A percentile compares a stretch with the other conserved stretches of the same genome.
Evolutionary conservation across 2,888 invertebrate genomes (phyloP).

Genomic region (Globia sparganii): DNA sequence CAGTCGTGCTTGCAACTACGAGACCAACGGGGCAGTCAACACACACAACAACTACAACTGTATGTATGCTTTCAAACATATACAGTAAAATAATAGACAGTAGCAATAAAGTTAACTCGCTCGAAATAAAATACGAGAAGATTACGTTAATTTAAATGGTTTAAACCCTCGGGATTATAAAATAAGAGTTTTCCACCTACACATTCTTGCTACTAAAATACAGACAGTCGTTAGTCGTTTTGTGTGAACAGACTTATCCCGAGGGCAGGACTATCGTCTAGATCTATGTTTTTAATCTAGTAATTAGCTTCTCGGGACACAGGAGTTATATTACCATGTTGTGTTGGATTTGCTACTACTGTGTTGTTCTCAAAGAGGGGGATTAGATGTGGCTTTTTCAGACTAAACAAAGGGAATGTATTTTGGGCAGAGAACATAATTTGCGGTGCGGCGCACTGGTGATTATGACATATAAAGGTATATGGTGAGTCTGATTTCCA

Average conservation of each 20-base stretch:
- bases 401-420: slow-evolving; percentile 37
- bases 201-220: slow-evolving; percentile 58
- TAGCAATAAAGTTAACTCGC: slow-evolving; percentile 53
- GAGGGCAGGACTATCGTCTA: slow-evolving; percentile 62
- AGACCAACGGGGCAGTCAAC: no score
- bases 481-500: neutral
- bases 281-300: slow-evolving; percentile 75
- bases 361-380: slow-evolving; percentile 36
- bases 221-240: slow-evolving; percentile 60
- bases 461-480: neutral
- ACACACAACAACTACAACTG: no score
- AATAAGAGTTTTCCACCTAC: slow-evolving; percentile 59
- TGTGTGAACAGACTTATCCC: slow-evolving; percentile 66
- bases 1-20: no score
- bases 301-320: slow-evolving; percentile 71
- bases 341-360: slow-evolving; percentile 43
- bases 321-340: slow-evolving; percentile 60
- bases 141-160: slow-evolving; percentile 62
- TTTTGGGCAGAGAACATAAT: slow-evolving; percentile 38
- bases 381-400: slow-evolving; percentile 45
- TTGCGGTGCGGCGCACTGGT: slow-evolving; percentile 23
- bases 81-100: slow-evolving; percentile 30
- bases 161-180: slow-evolving; percentile 62
- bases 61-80: neutral
- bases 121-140: slow-evolving; percentile 59